A percentile compares a stretch with the other conserved stretches of the same genome.
Conservation (phyloP, 2,888 invertebrate genomes). For the Cheilosia impressa region DNA sequence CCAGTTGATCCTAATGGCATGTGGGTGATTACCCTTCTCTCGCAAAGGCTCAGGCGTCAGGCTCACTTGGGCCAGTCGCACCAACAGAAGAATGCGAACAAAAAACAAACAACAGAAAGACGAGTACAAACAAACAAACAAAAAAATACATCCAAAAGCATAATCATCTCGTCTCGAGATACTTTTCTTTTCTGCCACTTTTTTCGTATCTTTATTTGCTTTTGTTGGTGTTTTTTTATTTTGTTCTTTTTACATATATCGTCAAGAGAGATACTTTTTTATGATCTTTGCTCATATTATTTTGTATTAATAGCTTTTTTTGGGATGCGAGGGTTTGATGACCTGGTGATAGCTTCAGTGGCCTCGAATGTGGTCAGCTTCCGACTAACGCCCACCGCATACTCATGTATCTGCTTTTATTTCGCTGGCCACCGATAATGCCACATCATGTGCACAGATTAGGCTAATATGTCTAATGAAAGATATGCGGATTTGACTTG, state of each 20-base stretch:
- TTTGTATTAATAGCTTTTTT: constrained; percentile 69
- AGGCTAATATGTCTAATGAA: constrained; percentile 39
- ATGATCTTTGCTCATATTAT: constrained; percentile 60
- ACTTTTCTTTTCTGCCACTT: constrained; percentile 68
- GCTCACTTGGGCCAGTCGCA: constrained; percentile 37
- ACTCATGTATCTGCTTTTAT: constrained; percentile 35
- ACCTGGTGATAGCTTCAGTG: constrained; percentile 72
- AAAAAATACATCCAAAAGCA: constrained; percentile 46
- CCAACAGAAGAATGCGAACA: constrained; percentile 30
- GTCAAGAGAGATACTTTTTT: constrained; percentile 58
- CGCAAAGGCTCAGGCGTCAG: constrained; percentile 35
- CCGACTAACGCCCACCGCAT: constrained; percentile 73
- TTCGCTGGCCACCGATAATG: constrained; percentile 10
- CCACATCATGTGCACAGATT: constrained; percentile 44
- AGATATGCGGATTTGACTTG: constrained; percentile 18
- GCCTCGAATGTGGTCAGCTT: constrained; percentile 74
- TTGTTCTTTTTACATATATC: constrained; percentile 21
- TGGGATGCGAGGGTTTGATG: constrained; percentile 72
- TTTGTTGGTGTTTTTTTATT: constrained; percentile 10
- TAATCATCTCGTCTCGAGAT: constrained; percentile 63
- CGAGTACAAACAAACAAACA: background rate
- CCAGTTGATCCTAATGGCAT: constrained; percentile 73
- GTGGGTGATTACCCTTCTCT: constrained; percentile 74
- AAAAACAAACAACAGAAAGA: background rate
- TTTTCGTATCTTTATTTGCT: constrained; percentile 17